These are phyloP conservation scores for Sarcophaga caerulescens DNA, from an alignment of 2,888 invertebrate species.

Conservation along the genomic window DNA sequence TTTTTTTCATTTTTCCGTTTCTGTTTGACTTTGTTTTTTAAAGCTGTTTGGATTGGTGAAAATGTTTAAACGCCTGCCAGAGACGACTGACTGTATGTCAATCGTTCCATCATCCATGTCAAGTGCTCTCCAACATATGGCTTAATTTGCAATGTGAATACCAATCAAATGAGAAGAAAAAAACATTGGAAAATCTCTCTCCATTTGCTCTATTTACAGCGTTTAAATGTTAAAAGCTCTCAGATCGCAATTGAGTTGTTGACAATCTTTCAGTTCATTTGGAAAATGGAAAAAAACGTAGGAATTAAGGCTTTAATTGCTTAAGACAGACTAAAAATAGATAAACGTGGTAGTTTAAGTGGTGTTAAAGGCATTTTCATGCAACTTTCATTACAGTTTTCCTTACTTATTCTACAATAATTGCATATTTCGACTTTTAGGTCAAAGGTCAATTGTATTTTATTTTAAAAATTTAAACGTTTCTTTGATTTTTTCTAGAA, in stretches of 20 bases:
- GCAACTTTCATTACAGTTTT: too few species aligned
- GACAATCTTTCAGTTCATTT: background rate
- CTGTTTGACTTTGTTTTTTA: background rate
- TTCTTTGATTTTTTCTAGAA: too few species aligned
- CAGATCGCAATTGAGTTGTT: background rate
- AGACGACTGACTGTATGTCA: background rate
- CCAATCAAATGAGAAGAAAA: background rate
- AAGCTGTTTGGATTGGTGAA: background rate
- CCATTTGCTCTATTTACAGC: background rate
- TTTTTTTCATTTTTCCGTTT: background rate
- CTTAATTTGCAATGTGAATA: conserved; percentile 17
- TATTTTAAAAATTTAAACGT: too few species aligned
- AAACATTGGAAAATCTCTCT: background rate
- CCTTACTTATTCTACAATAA: too few species aligned
- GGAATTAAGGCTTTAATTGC: background rate
- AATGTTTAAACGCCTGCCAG: background rate
- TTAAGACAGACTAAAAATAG: background rate
- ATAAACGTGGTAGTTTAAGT: background rate
- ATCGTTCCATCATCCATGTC: background rate
- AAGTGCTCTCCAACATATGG: conserved; percentile 20
- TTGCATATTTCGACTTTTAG: too few species aligned
- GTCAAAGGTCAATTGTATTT: too few species aligned
- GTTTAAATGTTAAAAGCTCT: too few species aligned
- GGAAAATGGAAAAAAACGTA: too few species aligned
- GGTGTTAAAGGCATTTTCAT: background rate